These are phyloP conservation scores for Gymnogyps californianus DNA, from an alignment of 2,113 vertebrate species.

Conservation along the genomic window DNA sequence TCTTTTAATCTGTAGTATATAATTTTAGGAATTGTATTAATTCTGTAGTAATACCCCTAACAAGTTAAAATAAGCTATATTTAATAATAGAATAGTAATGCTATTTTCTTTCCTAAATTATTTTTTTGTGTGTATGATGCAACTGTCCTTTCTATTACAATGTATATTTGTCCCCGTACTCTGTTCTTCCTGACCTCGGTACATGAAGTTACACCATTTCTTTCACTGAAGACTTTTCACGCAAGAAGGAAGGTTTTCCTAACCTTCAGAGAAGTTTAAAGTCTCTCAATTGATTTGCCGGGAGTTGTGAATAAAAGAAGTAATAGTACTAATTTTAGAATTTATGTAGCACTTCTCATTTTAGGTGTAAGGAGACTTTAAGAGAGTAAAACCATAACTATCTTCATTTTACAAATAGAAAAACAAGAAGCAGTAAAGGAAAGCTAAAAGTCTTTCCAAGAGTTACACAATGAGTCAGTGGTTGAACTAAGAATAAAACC, in stretches of 20 bases:
- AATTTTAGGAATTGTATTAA: neutral
- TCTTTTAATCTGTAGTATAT: neutral
- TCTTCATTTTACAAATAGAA: neutral
- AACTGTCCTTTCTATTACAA: neutral
- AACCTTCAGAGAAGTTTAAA: neutral
- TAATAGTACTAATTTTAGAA: neutral
- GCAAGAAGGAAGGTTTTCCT: neutral
- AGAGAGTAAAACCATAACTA: neutral
- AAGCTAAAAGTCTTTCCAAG: neutral
- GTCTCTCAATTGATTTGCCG: neutral
- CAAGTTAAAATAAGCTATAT: neutral
- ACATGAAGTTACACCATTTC: neutral
- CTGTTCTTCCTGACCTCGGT: neutral
- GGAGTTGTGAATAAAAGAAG: neutral
- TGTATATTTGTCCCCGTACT: neutral
- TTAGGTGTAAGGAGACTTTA: neutral
- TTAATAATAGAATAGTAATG: neutral
- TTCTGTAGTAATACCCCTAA: neutral
- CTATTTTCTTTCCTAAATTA: neutral
- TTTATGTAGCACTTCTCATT: neutral
- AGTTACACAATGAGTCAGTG: neutral
- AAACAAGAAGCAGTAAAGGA: neutral
- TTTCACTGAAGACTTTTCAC: neutral
- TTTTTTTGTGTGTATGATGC: neutral
- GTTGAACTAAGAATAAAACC: neutral